Percentiles rank a stretch among this genome's conserved stretches.
Evolutionary conservation across 2,113 vertebrate species (phyloP).

Genomic region (Hydrochoerus hydrochaeris): DNA sequence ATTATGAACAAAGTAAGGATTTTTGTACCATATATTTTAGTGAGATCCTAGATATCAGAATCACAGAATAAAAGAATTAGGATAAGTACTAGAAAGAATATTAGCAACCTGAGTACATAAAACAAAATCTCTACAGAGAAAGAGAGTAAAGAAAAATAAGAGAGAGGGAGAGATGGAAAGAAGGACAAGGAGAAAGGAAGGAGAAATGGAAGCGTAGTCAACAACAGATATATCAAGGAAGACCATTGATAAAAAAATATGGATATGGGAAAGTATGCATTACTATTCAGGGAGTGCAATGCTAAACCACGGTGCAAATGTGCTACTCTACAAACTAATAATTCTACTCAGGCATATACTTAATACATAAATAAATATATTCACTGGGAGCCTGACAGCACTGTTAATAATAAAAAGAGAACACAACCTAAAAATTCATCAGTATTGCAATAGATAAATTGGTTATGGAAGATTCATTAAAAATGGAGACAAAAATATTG

Average conservation of each 20-base stretch:
- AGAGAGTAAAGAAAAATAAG: neutral
- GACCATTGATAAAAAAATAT: neutral
- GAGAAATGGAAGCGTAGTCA: neutral
- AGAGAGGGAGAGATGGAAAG: too few relatives aligned
- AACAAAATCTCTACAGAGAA: neutral
- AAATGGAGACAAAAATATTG: neutral
- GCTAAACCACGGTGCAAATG: neutral
- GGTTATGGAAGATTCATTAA: neutral
- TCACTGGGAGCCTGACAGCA: neutral
- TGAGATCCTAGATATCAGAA: neutral
- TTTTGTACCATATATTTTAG: neutral
- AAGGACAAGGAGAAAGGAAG: neutral
- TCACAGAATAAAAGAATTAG: neutral
- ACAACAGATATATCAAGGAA: neutral
- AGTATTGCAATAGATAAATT: neutral
- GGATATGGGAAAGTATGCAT: neutral
- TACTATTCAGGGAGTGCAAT: neutral
- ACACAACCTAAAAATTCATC: neutral
- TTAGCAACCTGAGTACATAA: neutral
- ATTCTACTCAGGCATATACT: neutral
- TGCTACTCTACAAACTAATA: neutral
- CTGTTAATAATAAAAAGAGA: neutral
- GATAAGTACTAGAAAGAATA: neutral
- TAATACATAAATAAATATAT: neutral
- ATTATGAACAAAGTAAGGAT: neutral